Evolutionary conservation across 1,140 invertebrate genomes (phyloP), one percentile per base, ranked within the genome.

Genomic region (Drosophila trapezifrons): DNA sequence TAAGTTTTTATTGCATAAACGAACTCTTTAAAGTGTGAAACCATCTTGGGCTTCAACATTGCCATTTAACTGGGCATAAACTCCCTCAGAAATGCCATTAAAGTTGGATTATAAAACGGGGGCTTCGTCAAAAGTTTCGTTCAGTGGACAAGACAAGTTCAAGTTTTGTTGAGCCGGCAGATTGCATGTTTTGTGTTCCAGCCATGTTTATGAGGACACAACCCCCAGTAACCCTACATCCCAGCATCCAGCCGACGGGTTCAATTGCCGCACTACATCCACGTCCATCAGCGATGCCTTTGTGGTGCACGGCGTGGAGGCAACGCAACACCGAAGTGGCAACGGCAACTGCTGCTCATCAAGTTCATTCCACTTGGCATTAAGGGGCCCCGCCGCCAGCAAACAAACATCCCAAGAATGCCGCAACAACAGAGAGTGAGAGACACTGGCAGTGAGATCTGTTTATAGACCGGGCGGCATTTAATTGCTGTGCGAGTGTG

Each of bases 341-440:
- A 71, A 71, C 56, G 67, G 67, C 67, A 71, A 71, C 56, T 72
- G 72, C 67, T 77, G 76, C 66, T 71, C 83, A 80, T 87, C 84
- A 89, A 89, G 84, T 89, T 89, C 84, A 89, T 89, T 89, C 84
- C 84, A 84, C 84, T 89, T 89, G 84, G 85, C 84, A 89, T 89
- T 89, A 89, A 89, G 85, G 78, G 84, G 49, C 49, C 13, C 47
- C 65, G 71, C 65, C 63, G 49, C 29, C 49, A 52, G 49, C 75
- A 80, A 65, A 51, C 45, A 80, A 87, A 59, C 49, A 90, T 78
- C 66, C 73, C 62, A 89, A 89, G 80, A 80, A 89, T 89, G 80
- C 80, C 63, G 73, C 80, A 73, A 60, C 59, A 85, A 52, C 49
- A 20, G 29, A 15, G 17, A 13, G 8, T 15, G 51, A 37, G 51